These are phyloP conservation scores for Ypsolopha sequella DNA, from an alignment of 2,888 invertebrate species.

Conservation along the genomic window DNA sequence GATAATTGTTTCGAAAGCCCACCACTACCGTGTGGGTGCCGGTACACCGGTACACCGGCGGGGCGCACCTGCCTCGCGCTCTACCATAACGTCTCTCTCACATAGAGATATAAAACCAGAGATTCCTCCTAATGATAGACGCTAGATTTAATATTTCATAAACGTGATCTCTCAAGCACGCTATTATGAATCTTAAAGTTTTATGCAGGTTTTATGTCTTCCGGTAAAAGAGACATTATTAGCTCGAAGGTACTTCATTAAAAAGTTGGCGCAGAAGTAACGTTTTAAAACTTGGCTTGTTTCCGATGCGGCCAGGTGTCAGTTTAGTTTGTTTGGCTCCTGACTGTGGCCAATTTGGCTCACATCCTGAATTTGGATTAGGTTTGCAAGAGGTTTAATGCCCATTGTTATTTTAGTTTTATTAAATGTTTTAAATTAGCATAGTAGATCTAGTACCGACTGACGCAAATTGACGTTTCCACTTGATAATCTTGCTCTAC, in stretches of 20 bases:
- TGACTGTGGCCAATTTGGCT: slow-evolving; percentile 33
- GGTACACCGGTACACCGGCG: not conserved
- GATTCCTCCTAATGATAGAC: slow-evolving; percentile 43
- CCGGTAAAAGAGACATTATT: slow-evolving; percentile 8
- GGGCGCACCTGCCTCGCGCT: slow-evolving; percentile 40
- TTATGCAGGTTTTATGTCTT: slow-evolving; percentile 13
- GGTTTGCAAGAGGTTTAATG: slow-evolving; percentile 21
- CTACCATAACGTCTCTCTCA: slow-evolving; percentile 23
- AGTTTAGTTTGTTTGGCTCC: slow-evolving; percentile 30
- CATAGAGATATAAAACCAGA: slow-evolving; percentile 23
- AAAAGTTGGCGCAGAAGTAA: slow-evolving; percentile 34
- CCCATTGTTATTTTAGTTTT: not conserved
- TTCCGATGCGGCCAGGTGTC: slow-evolving; percentile 30
- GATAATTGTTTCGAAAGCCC: slow-evolving; percentile 53
- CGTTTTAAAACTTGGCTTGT: slow-evolving; percentile 20
- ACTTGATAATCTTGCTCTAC: slow-evolving; percentile 55
- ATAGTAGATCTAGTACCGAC: not conserved
- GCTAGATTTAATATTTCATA: slow-evolving; percentile 62
- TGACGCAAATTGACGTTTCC: slow-evolving; percentile 30
- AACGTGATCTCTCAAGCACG: slow-evolving; percentile 56
- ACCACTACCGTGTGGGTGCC: slow-evolving; percentile 32
- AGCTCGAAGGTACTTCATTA: slow-evolving; percentile 27
- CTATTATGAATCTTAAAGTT: slow-evolving; percentile 35
- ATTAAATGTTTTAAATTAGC: not conserved
- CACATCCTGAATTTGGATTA: slow-evolving; percentile 18